phyloP scores from a whole-genome alignment of 2,888 invertebrate species.

The Tuta absoluta region DNA sequence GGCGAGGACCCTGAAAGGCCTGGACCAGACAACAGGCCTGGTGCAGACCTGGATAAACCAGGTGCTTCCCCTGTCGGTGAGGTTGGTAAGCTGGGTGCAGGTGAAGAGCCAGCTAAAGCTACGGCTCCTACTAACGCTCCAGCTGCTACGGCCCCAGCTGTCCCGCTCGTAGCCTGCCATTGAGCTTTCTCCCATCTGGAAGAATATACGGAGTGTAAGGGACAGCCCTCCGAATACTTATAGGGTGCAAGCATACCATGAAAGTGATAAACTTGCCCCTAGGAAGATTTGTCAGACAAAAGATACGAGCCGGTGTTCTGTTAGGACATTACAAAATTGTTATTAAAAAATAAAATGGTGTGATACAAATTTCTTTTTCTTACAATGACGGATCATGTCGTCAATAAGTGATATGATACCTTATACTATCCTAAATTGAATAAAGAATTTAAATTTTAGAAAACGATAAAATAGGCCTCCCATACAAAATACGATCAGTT shows the following conservation, averaged over 20 bases:
- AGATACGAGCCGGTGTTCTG: too few relatives aligned
- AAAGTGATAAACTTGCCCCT: neutral
- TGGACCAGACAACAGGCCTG: conserved; percentile 64
- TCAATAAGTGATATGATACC: too few relatives aligned
- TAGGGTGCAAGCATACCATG: neutral
- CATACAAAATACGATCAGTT: too few relatives aligned
- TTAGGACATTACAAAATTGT: too few relatives aligned
- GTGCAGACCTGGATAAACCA: conserved; percentile 47
- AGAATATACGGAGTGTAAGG: neutral
- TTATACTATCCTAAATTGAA: too few relatives aligned
- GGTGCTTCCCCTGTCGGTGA: neutral
- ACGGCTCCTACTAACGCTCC: conserved; percentile 72
- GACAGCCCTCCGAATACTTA: too few relatives aligned
- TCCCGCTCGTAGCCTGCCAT: conserved; percentile 69
- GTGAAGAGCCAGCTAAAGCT: conserved; percentile 74
- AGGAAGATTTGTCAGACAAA: too few relatives aligned
- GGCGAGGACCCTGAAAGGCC: conserved; percentile 53
- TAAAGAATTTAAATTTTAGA: too few relatives aligned
- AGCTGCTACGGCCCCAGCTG: conserved; percentile 67
- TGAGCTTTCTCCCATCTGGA: conserved; percentile 89
- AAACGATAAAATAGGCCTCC: too few relatives aligned
- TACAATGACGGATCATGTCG: too few relatives aligned
- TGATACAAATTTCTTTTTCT: too few relatives aligned
- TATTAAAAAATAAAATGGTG: too few relatives aligned
- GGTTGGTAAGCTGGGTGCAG: conserved; percentile 47